These are phyloP conservation scores for Pandion haliaetus DNA, from an alignment of 2,113 vertebrate genomes.

Conservation along the genomic window DNA sequence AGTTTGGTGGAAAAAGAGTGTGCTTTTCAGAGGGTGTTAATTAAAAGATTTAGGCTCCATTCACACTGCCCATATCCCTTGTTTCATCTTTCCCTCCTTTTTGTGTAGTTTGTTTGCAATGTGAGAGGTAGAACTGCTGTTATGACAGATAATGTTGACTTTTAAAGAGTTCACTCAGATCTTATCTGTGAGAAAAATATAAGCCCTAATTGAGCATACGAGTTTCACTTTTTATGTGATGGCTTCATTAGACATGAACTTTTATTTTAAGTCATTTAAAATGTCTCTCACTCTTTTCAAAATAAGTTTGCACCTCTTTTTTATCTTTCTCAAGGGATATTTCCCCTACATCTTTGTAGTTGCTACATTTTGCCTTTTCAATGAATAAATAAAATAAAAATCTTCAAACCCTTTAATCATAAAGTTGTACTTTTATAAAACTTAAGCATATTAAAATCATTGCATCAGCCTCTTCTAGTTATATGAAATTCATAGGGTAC, in stretches of 20 bases:
- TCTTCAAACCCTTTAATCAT: background rate
- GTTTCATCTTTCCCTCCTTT: slow-evolving; percentile 69
- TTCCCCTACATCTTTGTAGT: background rate
- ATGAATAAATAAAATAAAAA: background rate
- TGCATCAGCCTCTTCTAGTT: background rate
- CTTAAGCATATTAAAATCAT: background rate
- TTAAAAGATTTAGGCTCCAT: slow-evolving; percentile 90
- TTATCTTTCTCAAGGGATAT: background rate
- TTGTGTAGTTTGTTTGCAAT: slow-evolving; percentile 67
- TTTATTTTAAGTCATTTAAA: slow-evolving; percentile 22
- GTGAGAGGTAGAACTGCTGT: slow-evolving; percentile 74
- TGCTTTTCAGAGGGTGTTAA: slow-evolving; percentile 91
- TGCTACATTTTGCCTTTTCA: background rate
- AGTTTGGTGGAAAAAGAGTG: slow-evolving; percentile 86
- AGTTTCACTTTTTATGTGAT: slow-evolving; percentile 65
- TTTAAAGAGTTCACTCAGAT: slow-evolving; percentile 54
- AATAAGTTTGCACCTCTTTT: background rate
- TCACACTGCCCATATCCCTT: slow-evolving; percentile 75
- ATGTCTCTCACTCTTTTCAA: background rate
- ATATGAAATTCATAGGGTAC: background rate
- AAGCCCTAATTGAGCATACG: slow-evolving; percentile 84
- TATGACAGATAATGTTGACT: slow-evolving; percentile 87
- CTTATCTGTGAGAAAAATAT: slow-evolving; percentile 69
- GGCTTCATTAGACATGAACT: slow-evolving; percentile 32
- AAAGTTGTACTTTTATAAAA: background rate